Evolutionary conservation across 2,888 invertebrate species (phyloP).

Genomic region (Cerastis leucographa): DNA sequence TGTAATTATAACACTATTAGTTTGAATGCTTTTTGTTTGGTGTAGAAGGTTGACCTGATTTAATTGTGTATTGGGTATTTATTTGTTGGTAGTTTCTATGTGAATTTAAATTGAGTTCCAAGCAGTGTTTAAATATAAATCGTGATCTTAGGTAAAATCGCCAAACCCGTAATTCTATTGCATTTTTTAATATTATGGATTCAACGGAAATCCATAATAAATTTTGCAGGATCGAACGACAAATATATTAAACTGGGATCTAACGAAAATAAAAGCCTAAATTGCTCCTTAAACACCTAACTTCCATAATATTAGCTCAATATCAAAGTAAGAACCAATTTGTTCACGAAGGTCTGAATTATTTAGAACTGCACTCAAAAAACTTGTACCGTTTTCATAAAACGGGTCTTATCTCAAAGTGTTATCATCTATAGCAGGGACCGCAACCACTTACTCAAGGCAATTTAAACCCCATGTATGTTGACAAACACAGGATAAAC

Average conservation of each 20-base stretch:
- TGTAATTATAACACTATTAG: constrained; percentile 52
- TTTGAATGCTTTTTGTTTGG: constrained; percentile 35
- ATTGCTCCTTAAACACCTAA: background rate
- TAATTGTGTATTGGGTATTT: constrained; percentile 7
- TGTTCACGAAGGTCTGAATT: background rate
- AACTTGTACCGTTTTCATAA: constrained; percentile 5
- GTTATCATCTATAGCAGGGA: background rate
- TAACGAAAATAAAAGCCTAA: too few relatives aligned
- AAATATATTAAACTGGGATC: too few relatives aligned
- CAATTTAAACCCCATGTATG: constrained; percentile 19
- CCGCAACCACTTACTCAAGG: background rate
- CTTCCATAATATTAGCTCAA: background rate
- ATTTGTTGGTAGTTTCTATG: background rate
- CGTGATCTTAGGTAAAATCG: background rate
- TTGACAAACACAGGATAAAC: background rate
- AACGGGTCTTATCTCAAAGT: background rate
- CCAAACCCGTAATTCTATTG: background rate
- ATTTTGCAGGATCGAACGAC: too few relatives aligned
- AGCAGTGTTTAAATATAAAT: background rate
- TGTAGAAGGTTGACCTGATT: constrained; percentile 37
- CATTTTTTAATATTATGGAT: too few relatives aligned
- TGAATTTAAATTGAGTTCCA: background rate
- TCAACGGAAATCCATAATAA: too few relatives aligned
- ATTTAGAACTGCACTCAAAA: background rate
- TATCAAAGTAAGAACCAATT: background rate